phyloP scores from a whole-genome alignment of 2,888 invertebrate genomes.

The Drosophila maculinotata region DNA sequence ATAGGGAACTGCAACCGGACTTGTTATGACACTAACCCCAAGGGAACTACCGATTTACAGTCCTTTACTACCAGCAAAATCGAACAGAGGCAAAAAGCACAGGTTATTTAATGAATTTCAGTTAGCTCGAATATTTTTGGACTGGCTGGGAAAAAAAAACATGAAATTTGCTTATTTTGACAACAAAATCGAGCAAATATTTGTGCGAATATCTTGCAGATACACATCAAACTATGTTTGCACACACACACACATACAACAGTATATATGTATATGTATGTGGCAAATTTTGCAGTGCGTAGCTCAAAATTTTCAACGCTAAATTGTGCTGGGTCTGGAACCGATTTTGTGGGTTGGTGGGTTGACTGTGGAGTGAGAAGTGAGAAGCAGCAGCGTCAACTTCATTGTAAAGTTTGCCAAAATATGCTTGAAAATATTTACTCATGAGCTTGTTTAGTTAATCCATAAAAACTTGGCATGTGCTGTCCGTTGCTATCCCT shows the following conservation, averaged over 20 bases:
- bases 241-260: background rate
- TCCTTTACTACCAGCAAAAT: too few species aligned
- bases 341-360: background rate
- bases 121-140: constrained; percentile 9
- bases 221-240: constrained; percentile 48
- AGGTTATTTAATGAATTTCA: constrained; percentile 36
- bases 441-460: constrained; percentile 80
- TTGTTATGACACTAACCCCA: constrained; percentile 3
- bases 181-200: constrained; percentile 66
- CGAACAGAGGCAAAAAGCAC: too few species aligned
- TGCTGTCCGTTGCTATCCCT: constrained; percentile 32
- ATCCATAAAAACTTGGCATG: constrained; percentile 77
- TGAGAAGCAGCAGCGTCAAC: constrained; percentile 37
- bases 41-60: background rate
- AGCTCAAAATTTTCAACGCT: constrained; percentile 71
- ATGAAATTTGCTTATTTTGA: constrained; percentile 49
- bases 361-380: constrained; percentile 5
- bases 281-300: constrained; percentile 70
- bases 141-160: too few species aligned
- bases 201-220: constrained; percentile 72
- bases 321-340: constrained; percentile 69
- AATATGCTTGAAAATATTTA: constrained; percentile 81
- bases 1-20: background rate
- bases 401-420: constrained; percentile 70
- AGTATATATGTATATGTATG: constrained; percentile 25